phyloP scores from a whole-genome alignment of 2,797 vertebrate genomes.

The Brotogeris chrysoptera region DNA sequence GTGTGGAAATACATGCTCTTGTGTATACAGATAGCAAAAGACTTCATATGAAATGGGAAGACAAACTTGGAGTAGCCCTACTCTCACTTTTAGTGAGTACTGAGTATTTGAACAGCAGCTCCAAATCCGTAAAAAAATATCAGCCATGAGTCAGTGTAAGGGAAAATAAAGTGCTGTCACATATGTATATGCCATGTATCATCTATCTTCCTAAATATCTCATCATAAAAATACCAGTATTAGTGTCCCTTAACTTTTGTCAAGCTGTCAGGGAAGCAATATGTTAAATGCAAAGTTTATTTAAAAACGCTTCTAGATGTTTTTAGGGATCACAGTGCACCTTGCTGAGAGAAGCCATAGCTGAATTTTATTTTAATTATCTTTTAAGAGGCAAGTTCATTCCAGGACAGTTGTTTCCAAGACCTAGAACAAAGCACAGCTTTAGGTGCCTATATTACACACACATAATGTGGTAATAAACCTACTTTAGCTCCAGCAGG shows the following conservation, averaged over 20 bases:
- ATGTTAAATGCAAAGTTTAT: not conserved
- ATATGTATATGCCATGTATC: not conserved
- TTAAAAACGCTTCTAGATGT: not conserved
- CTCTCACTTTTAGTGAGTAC: not conserved
- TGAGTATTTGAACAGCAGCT: not conserved
- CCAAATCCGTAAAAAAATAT: not conserved
- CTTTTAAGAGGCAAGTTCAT: not conserved
- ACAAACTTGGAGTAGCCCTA: not conserved
- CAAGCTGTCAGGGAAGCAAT: not conserved
- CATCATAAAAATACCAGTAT: not conserved
- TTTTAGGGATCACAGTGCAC: not conserved
- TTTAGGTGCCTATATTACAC: not conserved
- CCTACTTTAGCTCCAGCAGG: conserved; percentile 87
- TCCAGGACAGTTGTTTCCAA: not conserved
- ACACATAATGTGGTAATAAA: not conserved
- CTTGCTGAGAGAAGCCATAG: not conserved
- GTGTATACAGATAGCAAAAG: not conserved
- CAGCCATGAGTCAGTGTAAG: not conserved
- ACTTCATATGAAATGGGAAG: not conserved
- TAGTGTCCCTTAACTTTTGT: not conserved
- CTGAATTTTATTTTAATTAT: not conserved
- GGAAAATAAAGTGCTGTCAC: not conserved
- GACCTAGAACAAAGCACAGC: not conserved
- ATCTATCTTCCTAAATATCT: not conserved
- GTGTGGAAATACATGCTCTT: not conserved